Evolutionary conservation across 2,113 vertebrate species (phyloP).

Genomic region (Prochilodus magdalenae): DNA sequence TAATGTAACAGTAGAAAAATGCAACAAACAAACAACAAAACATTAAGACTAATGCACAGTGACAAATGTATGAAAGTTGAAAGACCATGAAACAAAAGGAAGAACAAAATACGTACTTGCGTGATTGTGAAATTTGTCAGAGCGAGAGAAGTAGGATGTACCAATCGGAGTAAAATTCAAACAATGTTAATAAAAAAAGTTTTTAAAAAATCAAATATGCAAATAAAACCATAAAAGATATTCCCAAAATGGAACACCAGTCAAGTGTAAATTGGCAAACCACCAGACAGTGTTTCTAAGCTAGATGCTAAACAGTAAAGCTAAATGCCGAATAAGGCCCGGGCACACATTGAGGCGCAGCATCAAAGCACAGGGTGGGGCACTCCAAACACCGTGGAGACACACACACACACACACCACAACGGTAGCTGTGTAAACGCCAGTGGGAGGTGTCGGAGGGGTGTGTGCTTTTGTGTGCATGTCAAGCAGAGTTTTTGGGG

Average conservation of each 20-base stretch:
- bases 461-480: constrained; percentile 49
- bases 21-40: not conserved
- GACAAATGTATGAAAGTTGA: not conserved
- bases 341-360: not conserved
- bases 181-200: not conserved
- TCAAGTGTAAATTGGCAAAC: not conserved
- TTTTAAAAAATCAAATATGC: not conserved
- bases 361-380: constrained; percentile 32
- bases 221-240: constrained; percentile 7
- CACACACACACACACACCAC: constrained; percentile 22
- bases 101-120: not conserved
- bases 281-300: not conserved
- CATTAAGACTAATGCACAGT: not conserved
- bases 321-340: not conserved
- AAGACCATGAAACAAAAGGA: not conserved
- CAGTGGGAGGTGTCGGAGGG: constrained; percentile 24
- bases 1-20: not conserved
- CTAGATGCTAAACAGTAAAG: not conserved
- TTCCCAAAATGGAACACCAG: not conserved
- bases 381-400: constrained; percentile 3
- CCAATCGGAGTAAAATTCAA: too few relatives aligned
- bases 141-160: not conserved
- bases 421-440: not conserved
- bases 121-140: not conserved
- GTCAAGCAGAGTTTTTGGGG: constrained; percentile 43